Percentiles rank a stretch among this genome's conserved stretches.
Conservation (phyloP, 1,140 invertebrate species). For the Trichonephila inaurata region DNA sequence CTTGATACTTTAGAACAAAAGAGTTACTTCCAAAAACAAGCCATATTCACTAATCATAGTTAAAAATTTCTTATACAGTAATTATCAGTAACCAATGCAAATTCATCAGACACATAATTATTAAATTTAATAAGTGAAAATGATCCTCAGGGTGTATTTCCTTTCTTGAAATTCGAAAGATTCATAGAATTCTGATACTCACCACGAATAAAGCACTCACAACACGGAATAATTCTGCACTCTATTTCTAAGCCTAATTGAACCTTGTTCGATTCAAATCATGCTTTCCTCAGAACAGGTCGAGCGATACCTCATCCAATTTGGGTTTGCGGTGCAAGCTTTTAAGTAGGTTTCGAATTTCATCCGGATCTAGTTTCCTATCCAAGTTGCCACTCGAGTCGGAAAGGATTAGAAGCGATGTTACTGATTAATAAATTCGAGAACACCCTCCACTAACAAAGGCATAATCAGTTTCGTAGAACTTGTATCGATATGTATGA, state of each 20-base stretch:
- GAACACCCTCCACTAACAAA: neutral
- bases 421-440: slow-evolving; percentile 12
- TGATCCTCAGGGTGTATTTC: no score
- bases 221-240: neutral
- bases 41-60: no score
- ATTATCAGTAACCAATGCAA: no score
- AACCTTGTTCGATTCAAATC: neutral
- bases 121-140: no score
- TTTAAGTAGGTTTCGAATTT: slow-evolving; percentile 38
- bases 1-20: no score
- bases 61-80: no score
- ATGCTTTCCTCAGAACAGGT: neutral
- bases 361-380: neutral
- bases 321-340: slow-evolving; percentile 12
- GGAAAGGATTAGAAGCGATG: neutral
- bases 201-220: no score
- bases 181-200: no score
- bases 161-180: no score
- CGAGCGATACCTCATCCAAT: slow-evolving; percentile 31
- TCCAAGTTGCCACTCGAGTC: neutral
- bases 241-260: neutral
- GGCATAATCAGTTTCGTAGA: neutral
- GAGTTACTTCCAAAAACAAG: no score
- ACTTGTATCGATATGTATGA: neutral
- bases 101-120: no score